Evolutionary conservation across 2,797 vertebrate genomes (phyloP), one percentile per base, ranked within the genome.

Genomic region (Epinephelus malabaricus): DNA sequence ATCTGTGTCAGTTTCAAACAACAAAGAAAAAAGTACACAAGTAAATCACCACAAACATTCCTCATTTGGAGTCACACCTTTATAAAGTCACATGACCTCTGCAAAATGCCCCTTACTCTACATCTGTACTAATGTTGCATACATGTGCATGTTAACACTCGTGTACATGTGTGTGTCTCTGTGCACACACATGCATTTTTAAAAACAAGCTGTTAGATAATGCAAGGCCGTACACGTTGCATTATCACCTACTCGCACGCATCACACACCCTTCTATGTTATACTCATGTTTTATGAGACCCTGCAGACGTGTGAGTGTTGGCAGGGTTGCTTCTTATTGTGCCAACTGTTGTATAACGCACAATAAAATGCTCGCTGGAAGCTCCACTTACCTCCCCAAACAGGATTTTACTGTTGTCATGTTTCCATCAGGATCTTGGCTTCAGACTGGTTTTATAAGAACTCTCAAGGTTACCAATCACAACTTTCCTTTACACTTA

Each of bases 341-440:
- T 82, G 83, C 78, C 78, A 87, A 27, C 53, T 21, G 62, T 90
- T 92, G 74, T 69, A 69, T 79, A 91, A 91, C 40, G 1, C 11
- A 6, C n/a, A 58, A 71, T 80, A 73, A 89, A 85, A 70, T 76
- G 40, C 19, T 27, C 27, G 23, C 49, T 76, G 58, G 72, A 8
- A 15, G 68, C 81, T 81, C 66, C 12, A 18, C 40, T 68, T 69
- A 11, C 43, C 67, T 50, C 60, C 40, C 66, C 69, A 79, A 80
- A 82, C 71, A 70, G 30, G 11, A 17, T 51, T 64, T 72, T 65
- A 58, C 23, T 81, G 69, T 56, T 60, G 4, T 60, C 15, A 30
- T 27, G 49, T 73, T 82, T 83, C 54, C 64, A 13, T 87, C 49
- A 58, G 55, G 79, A 73, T 12, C 51, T 70, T 76, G 80, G 64